Evolutionary conservation across 2,888 invertebrate genomes (phyloP), one percentile per base, ranked within the genome.

Genomic region (Lysandra coridon): DNA sequence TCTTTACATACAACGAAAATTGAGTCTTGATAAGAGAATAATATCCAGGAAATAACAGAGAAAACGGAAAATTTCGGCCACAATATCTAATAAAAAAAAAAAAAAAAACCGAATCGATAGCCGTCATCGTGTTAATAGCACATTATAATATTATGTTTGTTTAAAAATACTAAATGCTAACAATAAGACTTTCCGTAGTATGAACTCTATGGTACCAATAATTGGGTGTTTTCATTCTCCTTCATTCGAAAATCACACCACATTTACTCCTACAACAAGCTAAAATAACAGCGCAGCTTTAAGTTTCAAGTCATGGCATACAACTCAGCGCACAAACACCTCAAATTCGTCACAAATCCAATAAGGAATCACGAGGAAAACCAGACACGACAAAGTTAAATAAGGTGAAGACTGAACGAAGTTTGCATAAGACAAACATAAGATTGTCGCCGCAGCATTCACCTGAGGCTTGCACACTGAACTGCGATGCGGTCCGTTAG

Each of bases 331-430:
- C 64, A 64, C 64, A 64, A 64, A 30, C 64, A 30, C 64, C 64
- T 64, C 64, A 7, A 64, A 30, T 64, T 30, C 30, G 12, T 30
- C 64, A 4, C 64, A 64, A 64, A 64, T 64, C 64, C 1, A 64
- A 64, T 64, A 64, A 30, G 64, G 64, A 64, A 12, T 64, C 64
- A 1, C 30, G 30, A 30, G 30, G 23, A 30, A 30, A 10, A 64
- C 30, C 30, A 30, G 64, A 62, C 23, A 64, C 64, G 64, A 23
- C 23, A 12, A 64, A 64, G 64, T 64, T 64, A 64, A 64, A 64
- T 64, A 64, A 64, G 30, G 64, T 64, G 30, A 64, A 23, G 64
- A 64, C 30, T 64, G 64, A 30, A 30, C 30, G 64, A 64, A 64
- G 64, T 64, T 64, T 64, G 64, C 64, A 12, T 30, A 30, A 64